Percentiles rank a stretch among this genome's conserved stretches.
Evolutionary conservation across 2,113 vertebrate genomes (phyloP).

Genomic region (Deroptyus accipitrinus): DNA sequence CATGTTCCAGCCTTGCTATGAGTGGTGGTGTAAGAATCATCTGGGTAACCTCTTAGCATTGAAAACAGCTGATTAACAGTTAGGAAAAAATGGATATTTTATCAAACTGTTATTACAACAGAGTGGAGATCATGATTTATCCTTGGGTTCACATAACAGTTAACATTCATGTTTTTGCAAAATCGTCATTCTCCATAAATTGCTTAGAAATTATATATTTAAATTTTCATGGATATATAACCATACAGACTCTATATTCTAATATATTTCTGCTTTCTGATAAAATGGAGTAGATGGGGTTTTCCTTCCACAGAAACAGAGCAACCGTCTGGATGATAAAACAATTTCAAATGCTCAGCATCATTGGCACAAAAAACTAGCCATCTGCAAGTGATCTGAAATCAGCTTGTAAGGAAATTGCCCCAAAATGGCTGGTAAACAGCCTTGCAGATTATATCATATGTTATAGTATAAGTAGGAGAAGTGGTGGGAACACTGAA

Average conservation of each 20-base stretch:
- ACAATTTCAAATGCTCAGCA: background rate
- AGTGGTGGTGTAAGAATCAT: background rate
- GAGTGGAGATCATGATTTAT: background rate
- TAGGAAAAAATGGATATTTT: background rate
- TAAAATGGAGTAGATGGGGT: background rate
- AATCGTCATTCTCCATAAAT: background rate
- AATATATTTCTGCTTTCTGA: background rate
- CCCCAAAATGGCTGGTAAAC: background rate
- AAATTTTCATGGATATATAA: background rate
- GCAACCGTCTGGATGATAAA: background rate
- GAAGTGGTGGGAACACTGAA: background rate
- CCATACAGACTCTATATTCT: background rate
- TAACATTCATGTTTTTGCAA: background rate
- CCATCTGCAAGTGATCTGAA: constrained; percentile 15
- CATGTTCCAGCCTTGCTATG: background rate
- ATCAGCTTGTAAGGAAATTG: background rate
- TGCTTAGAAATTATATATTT: background rate
- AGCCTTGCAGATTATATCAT: background rate
- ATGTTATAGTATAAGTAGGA: background rate
- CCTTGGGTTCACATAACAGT: background rate
- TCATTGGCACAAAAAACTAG: background rate
- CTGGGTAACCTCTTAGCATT: background rate
- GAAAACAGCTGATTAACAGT: background rate
- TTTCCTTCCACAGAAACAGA: background rate
- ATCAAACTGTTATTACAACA: background rate